Evolutionary conservation across 2,888 invertebrate species (phyloP).

Genomic region (Pyrochroa serraticornis): DNA sequence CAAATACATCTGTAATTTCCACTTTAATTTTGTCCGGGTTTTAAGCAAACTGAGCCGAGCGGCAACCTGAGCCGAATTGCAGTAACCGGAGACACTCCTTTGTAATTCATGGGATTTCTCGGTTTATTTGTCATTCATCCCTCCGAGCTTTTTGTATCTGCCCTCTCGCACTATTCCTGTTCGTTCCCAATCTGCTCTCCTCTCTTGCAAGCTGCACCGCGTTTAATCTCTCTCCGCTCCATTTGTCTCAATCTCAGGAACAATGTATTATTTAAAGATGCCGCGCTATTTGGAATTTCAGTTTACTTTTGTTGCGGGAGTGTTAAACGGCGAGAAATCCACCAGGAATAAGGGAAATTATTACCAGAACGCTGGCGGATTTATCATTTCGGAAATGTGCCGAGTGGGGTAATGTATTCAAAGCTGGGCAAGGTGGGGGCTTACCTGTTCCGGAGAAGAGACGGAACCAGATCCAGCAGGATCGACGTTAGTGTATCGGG

Average conservation of each 20-base stretch:
- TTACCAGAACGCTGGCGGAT: neutral
- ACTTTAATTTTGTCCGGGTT: slow-evolving; percentile 52
- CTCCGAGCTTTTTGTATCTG: slow-evolving; percentile 51
- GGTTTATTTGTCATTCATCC: slow-evolving; percentile 59
- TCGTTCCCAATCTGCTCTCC: slow-evolving; percentile 35
- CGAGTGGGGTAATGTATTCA: too few relatives aligned
- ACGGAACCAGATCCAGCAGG: too few relatives aligned
- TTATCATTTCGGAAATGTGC: too few relatives aligned
- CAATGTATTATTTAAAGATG: slow-evolving; percentile 59
- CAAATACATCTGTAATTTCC: slow-evolving; percentile 52
- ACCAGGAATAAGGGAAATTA: too few relatives aligned
- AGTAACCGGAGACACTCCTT: slow-evolving; percentile 57
- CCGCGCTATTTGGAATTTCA: slow-evolving; percentile 39
- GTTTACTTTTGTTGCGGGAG: slow-evolving; percentile 36
- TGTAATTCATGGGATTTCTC: slow-evolving; percentile 60
- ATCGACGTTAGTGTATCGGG: too few relatives aligned
- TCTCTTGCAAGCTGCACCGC: slow-evolving; percentile 41
- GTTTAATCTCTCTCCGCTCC: slow-evolving; percentile 56
- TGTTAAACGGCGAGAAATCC: slow-evolving; percentile 27
- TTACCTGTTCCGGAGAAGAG: too few relatives aligned
- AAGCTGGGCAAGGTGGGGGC: too few relatives aligned
- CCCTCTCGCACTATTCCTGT: slow-evolving; percentile 38
- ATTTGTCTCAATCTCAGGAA: slow-evolving; percentile 59
- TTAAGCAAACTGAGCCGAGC: slow-evolving; percentile 47
- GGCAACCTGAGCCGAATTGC: slow-evolving; percentile 50